Base-by-base conservation (phyloP, 64 coral and sea anemone species). In the Platygyra sinensis region DNA sequence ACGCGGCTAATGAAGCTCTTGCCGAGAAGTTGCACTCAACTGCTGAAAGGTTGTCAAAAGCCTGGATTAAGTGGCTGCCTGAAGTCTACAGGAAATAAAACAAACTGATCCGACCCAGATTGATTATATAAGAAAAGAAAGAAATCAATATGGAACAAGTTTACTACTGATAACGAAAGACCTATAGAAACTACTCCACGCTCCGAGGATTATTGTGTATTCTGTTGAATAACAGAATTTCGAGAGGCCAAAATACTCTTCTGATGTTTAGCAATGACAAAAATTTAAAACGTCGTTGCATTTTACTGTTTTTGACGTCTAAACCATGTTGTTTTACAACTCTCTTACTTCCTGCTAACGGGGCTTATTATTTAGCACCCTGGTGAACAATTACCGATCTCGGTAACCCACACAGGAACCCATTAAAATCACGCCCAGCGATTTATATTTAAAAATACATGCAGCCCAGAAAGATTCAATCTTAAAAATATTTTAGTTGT, bases 61-160 rank as follows among this genome's bases (percentile, higher is more conserved):
- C 32, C 81, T 71, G 62, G 63, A 38, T 85, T 85, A 63, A 79
- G 51, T 24, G 46, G 55, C 8, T 75, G 42, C 42, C 42, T 75
- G 24, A 24, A 77, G 39, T 60, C 27, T 14, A 31, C 27, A 50
- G 38, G 38, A 85, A 71, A 85, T 85, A 38, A 50, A 71, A 85
- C 22, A 52, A 85, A 63, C 17, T 71, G 63, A 51, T 67, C 52
- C 11, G 10, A 3, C 62, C 63, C 20, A 46, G 24, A 51, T 49
- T 52, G 27, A 22, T 42, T 46, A 46, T 20, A 77, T 51, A 54
- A 77, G 24, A n/a, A 20, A 46, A 46, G 42, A 46, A 46, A 46
- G 42, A 46, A 46, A 46, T 65, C 62, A 65, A 65, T 65, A 22
- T 65, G 18, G 0, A 65, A 65, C 18, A 18, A 65, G 15, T 67